phyloP scores from a whole-genome alignment of 2,888 invertebrate species.

The Neoitamus cyanurus region DNA sequence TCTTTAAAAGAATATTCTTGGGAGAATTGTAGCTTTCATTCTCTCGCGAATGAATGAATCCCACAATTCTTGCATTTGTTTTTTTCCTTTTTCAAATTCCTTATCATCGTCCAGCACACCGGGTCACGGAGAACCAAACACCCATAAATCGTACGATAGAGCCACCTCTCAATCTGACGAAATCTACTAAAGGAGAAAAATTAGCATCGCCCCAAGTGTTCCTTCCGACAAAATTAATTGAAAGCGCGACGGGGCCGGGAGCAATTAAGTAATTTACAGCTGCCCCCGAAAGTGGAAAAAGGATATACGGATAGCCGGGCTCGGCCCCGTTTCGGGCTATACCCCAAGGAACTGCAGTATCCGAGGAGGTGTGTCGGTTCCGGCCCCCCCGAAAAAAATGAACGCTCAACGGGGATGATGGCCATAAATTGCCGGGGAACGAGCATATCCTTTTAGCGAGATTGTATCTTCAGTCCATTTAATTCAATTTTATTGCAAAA shows the following conservation, averaged over 20 bases:
- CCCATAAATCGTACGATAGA: neutral
- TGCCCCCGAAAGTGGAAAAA: neutral
- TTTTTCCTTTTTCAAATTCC: too few relatives aligned
- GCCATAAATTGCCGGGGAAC: slow-evolving; percentile 17
- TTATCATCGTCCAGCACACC: too few relatives aligned
- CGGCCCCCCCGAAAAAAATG: slow-evolving; percentile 1
- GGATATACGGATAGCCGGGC: neutral
- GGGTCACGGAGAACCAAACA: too few relatives aligned
- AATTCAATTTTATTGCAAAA: slow-evolving; percentile 40
- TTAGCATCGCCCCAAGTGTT: neutral
- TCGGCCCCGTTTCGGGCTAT: neutral
- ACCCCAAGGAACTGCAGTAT: neutral
- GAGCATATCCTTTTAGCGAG: slow-evolving; percentile 38
- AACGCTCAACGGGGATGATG: slow-evolving; percentile 29
- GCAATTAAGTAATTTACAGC: slow-evolving; percentile 35
- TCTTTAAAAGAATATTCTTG: too few relatives aligned
- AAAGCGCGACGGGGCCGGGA: neutral
- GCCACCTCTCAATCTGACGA: neutral
- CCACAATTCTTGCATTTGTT: too few relatives aligned
- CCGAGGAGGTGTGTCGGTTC: neutral
- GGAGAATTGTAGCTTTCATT: too few relatives aligned
- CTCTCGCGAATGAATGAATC: too few relatives aligned
- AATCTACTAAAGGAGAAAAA: neutral
- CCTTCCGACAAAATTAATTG: slow-evolving; percentile 13
- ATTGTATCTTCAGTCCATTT: slow-evolving; percentile 35